Evolutionary conservation across 2,113 vertebrate genomes (phyloP), one percentile per base, ranked within the genome.

Genomic region (Melospiza melodia): DNA sequence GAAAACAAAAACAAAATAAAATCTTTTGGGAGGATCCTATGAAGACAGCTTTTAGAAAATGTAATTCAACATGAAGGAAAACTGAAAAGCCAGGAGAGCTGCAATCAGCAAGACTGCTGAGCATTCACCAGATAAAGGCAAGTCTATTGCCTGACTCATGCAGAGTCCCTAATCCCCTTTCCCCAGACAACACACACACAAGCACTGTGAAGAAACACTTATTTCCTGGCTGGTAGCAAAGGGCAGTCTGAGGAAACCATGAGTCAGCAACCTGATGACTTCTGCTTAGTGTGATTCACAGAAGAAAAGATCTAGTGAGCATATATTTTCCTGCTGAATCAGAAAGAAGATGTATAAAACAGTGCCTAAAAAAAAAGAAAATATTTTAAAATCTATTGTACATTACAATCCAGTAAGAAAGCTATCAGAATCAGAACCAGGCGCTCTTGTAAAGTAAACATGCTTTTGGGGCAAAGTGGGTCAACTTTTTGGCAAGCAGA

Each of bases 161-260:
- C 51, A 68, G 44, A 83, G n/a, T 57, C 57, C 55, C 66, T 58
- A 80, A 93, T 43, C n/a, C 46, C 58, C 43, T 54, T 83, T 21
- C 71, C 37, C 55, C 23, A 77, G 74, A 58, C 43, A 76, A 17
- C 6, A 76, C 19, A 74, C 30, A 74, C 48, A 84, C 8, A 55
- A 20, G 30, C 19, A 25, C 24, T 87, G 48, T 67, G 76, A 84
- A 88, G 68, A 84, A 89, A 92, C 15, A 51, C 9, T 57, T 57
- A 91, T 78, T 97, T 95, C 94, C 92, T 86, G 96, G 79, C 86
- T 24, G 12, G 48, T 23, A 74, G 82, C 39, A 94, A 95, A 96
- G 72, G 78, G 51, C 76, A 78, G 55, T 35, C 39, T 49, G 61
- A 91, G 91, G 91, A 97, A 95, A 91, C 18, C 88, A 72, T 94